Base-by-base conservation (phyloP, 2,113 vertebrate genomes). In the Boleophthalmus pectinirostris region DNA sequence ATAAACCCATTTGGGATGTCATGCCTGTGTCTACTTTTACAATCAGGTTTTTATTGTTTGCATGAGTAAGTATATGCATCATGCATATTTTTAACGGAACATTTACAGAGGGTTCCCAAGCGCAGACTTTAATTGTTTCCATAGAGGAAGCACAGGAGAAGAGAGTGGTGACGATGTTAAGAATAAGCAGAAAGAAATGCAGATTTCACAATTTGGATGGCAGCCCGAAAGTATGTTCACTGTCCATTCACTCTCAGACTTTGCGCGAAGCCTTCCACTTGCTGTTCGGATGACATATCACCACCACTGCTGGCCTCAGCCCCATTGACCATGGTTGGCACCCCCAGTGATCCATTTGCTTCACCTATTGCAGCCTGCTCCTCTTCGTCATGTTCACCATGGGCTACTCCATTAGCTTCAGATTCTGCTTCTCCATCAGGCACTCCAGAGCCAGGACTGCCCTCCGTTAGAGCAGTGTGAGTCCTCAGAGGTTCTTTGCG, bases 401-500 rank as follows among this genome's bases (percentile, higher is more conserved):
- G 87, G 91, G 77, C 3, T 9, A 66, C 87, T 54, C 86, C 73
- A 66, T 86, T 85, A 18, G 73, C 73, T 73, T 88, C 87, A 46
- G 65, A 84, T 54, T 90, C 88, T 8, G 78, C 86, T 63, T 91
- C 90, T 8, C 76, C 79, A 46, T 83, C 87, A 1, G 80, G 78
- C 0, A 45, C 82, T 47, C 80, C 87, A 1, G 82, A 73, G 53
- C 77, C 90, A 3, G 95, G 87, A 4, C 94, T 94, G 3, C 89
- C 92, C 69, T 90, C 85, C 11, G 85, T 91, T 67, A 96, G 92
- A 66, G 95, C 93, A 5, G 92, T 91, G 18, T 96, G 95, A 95
- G 97, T 98, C 93, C 96, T 97, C 86, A 95, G 95, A 87, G 54
- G 90, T 76, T 91, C 96, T 90, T 93, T 94, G 76, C 96, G 93